Evolutionary conservation across 2,797 vertebrate species (phyloP).

Genomic region (Tolypeutes matacus): DNA sequence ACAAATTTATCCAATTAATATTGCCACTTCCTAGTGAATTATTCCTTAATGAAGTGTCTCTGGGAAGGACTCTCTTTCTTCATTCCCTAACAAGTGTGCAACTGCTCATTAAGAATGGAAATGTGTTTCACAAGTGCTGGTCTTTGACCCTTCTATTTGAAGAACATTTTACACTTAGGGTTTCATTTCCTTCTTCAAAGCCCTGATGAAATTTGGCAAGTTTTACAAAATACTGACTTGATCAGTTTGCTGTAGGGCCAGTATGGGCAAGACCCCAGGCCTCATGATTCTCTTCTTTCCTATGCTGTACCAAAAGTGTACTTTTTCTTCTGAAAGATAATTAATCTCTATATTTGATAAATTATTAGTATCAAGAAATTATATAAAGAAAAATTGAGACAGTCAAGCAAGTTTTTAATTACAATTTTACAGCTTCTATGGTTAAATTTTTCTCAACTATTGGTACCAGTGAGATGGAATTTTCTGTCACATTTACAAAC

Average conservation of each 20-base stretch:
- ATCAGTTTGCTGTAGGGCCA: neutral
- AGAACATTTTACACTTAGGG: constrained; percentile 29
- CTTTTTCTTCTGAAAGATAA: neutral
- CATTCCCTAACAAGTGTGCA: constrained; percentile 33
- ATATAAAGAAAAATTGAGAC: neutral
- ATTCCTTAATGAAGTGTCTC: constrained; percentile 19
- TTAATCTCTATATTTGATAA: neutral
- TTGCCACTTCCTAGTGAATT: neutral
- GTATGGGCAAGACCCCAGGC: neutral
- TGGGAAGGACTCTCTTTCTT: constrained; percentile 8
- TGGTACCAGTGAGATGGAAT: neutral
- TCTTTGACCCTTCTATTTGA: constrained; percentile 40
- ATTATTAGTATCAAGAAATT: constrained; percentile 15
- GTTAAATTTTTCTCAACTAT: neutral
- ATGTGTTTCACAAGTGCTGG: constrained; percentile 48
- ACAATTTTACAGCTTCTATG: neutral
- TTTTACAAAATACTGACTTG: constrained; percentile 47
- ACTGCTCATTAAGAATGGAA: constrained; percentile 55
- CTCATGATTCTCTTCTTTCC: neutral
- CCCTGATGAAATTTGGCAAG: constrained; percentile 48
- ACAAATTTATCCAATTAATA: neutral
- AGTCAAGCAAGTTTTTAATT: neutral
- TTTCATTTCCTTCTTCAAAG: constrained; percentile 52
- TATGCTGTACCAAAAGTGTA: neutral
- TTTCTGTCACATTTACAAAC: neutral